These are phyloP conservation scores for Neodiprion virginianus DNA, from an alignment of 1,140 invertebrate genomes.

Conservation along the genomic window DNA sequence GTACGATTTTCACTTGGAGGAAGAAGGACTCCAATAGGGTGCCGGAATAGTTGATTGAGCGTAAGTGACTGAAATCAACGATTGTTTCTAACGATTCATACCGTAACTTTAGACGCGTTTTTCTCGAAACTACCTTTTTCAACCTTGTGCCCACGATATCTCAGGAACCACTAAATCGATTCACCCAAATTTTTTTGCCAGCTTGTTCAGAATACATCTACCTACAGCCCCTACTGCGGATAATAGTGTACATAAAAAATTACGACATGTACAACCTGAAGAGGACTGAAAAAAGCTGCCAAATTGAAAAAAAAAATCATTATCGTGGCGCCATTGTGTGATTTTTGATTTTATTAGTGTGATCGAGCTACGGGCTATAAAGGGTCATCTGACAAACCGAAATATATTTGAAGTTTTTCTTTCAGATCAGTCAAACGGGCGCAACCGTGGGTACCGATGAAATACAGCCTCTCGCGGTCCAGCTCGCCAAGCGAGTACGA, in stretches of 20 bases:
- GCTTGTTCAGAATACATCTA: conserved; percentile 1
- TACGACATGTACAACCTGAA: background rate
- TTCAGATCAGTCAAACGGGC: background rate
- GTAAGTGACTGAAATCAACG: conserved; percentile 7
- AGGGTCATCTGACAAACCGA: conserved; percentile 10
- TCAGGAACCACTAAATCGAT: background rate
- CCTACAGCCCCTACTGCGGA: conserved; percentile 11
- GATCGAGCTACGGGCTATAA: background rate
- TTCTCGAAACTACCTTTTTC: background rate
- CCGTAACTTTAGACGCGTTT: conserved; percentile 3
- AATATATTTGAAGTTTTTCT: background rate
- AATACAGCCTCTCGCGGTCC: conserved; percentile 4
- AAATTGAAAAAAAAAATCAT: background rate
- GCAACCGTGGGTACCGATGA: background rate
- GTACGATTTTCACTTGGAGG: background rate
- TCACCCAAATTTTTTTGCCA: background rate
- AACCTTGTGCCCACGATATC: background rate
- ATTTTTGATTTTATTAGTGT: background rate
- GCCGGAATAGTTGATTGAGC: conserved; percentile 12
- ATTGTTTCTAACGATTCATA: background rate
- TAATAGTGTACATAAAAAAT: conserved; percentile 9
- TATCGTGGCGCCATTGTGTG: background rate
- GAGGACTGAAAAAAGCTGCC: conserved; percentile 8
- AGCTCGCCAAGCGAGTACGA: background rate
- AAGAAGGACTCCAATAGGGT: conserved; percentile 3